Conservation (phyloP, 2,888 invertebrate genomes). For the Arge pagana region DNA sequence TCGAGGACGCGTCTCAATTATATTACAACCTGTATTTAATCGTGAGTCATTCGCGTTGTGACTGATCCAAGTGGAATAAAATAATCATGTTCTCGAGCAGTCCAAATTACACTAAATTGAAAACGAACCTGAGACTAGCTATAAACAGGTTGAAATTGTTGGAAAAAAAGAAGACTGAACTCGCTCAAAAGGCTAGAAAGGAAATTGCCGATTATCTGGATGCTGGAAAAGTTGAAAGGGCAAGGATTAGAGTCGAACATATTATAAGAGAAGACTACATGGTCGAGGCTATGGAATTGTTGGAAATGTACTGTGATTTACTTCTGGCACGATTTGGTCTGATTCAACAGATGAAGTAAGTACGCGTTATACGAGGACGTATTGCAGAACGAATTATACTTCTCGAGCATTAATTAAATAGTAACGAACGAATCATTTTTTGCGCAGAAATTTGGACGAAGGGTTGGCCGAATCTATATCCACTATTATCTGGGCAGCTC, state of each 20-base stretch:
- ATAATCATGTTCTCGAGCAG: slow-evolving; percentile 83
- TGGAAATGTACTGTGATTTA: slow-evolving; percentile 99
- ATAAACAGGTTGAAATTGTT: slow-evolving; percentile 92
- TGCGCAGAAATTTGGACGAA: slow-evolving; percentile 76
- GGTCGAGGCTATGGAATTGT: slow-evolving; percentile 98
- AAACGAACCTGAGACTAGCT: slow-evolving; percentile 92
- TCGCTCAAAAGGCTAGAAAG: slow-evolving; percentile 92
- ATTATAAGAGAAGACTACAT: slow-evolving; percentile 98
- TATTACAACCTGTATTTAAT: background rate
- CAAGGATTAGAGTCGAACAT: slow-evolving; percentile 96
- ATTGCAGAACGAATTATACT: background rate
- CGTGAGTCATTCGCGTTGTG: background rate
- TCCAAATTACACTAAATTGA: slow-evolving; percentile 93
- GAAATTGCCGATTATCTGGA: slow-evolving; percentile 97
- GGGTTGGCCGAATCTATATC: slow-evolving; percentile 95
- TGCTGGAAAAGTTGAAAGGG: slow-evolving; percentile 83
- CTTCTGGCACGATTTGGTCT: slow-evolving; percentile 94
- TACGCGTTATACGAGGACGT: slow-evolving; percentile 14
- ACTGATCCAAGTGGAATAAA: background rate
- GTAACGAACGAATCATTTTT: background rate
- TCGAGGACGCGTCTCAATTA: too few species aligned
- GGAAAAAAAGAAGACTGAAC: slow-evolving; percentile 97
- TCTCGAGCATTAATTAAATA: background rate
- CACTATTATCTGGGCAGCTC: slow-evolving; percentile 96
- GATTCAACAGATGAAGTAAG: slow-evolving; percentile 93